Conservation (phyloP, 1,140 invertebrate species). For the Drosophila subpulchrella region DNA sequence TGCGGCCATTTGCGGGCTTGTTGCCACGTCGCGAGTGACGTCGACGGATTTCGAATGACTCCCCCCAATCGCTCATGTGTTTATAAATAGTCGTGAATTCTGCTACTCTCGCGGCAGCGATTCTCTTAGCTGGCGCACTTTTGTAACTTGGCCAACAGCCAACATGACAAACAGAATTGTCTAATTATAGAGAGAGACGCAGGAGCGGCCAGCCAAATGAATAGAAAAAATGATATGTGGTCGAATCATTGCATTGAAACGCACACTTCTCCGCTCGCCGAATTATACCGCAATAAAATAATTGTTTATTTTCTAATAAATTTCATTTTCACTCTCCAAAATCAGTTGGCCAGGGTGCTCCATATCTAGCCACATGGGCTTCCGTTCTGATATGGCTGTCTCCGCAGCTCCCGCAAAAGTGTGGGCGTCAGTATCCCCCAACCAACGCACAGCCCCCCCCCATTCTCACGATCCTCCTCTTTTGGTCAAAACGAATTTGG, state of each 20-base stretch:
- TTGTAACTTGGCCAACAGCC: conserved; percentile 63
- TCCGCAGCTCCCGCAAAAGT: conserved; percentile 16
- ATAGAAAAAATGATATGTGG: conserved; percentile 39
- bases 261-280: conserved; percentile 10
- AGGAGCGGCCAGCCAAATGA: conserved; percentile 9
- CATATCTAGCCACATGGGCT: conserved; percentile 47
- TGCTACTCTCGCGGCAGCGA: conserved; percentile 26
- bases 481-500: conserved; percentile 59
- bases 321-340: conserved; percentile 40
- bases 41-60: conserved; percentile 53
- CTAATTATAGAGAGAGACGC: conserved; percentile 63
- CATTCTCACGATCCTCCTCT: conserved; percentile 2
- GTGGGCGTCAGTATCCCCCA: conserved; percentile 36
- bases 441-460: background rate
- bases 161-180: conserved; percentile 79
- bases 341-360: conserved; percentile 26
- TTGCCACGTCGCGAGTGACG: conserved; percentile 63
- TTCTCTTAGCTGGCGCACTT: conserved; percentile 59
- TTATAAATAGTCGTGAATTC: conserved; percentile 68
- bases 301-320: conserved; percentile 9
- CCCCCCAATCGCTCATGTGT: conserved; percentile 17
- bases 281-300: conserved; percentile 27
- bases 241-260: conserved; percentile 46
- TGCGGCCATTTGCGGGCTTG: conserved; percentile 70
- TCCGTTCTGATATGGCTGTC: conserved; percentile 55